Conservation (phyloP, 2,113 vertebrate species). For the Notothenia rossii region DNA sequence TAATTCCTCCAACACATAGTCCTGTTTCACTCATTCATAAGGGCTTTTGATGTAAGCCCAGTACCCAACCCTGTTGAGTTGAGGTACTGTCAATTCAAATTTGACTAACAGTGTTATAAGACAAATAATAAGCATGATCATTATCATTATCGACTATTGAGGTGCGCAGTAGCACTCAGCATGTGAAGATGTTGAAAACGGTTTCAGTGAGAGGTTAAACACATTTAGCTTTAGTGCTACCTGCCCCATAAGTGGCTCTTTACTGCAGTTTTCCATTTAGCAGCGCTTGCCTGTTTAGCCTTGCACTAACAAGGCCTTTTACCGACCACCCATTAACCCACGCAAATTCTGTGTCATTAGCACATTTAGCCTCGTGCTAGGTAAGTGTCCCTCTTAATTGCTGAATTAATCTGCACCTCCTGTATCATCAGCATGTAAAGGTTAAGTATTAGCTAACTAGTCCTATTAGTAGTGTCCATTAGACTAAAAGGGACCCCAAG, state of each 20-base stretch:
- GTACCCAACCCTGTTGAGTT: neutral
- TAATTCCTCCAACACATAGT: slow-evolving; percentile 23
- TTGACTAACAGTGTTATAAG: slow-evolving; percentile 4
- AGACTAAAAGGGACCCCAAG: slow-evolving; percentile 48
- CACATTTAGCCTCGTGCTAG: slow-evolving; percentile 58
- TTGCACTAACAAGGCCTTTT: slow-evolving; percentile 50
- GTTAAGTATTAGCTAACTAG: slow-evolving; percentile 54
- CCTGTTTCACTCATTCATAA: neutral
- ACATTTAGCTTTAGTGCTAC: slow-evolving; percentile 31
- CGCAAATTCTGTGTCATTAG: slow-evolving; percentile 56
- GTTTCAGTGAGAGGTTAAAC: slow-evolving; percentile 14
- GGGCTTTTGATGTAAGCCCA: neutral
- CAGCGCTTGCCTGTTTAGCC: slow-evolving; percentile 28
- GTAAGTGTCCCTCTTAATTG: slow-evolving; percentile 59
- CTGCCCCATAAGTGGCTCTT: slow-evolving; percentile 43
- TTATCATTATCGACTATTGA: slow-evolving; percentile 7
- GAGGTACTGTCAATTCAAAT: neutral
- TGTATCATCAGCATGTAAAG: slow-evolving; percentile 56
- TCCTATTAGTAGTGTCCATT: slow-evolving; percentile 69
- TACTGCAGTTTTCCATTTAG: slow-evolving; percentile 50
- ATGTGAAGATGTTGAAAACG: neutral
- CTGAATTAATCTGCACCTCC: slow-evolving; percentile 61
- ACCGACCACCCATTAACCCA: slow-evolving; percentile 55
- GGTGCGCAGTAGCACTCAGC: neutral
- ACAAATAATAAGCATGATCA: neutral